phyloP scores from a whole-genome alignment of 2,797 vertebrate species.

The Eulemur coronatus region DNA sequence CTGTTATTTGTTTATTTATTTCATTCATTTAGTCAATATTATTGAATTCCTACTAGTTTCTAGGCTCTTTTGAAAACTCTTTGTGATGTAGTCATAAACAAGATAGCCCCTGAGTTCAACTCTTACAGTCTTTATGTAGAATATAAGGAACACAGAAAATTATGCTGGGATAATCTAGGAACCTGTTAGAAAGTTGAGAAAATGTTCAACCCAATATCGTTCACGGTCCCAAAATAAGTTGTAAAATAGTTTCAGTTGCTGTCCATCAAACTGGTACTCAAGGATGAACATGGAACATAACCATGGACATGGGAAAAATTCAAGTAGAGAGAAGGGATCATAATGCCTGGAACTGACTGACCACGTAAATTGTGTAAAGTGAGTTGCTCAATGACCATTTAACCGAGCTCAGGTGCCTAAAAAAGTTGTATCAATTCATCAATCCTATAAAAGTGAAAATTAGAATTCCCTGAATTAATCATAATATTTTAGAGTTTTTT shows the following conservation, averaged over 20 bases:
- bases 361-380: too few relatives aligned
- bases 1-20: neutral
- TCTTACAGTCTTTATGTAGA: neutral
- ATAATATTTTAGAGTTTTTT: neutral
- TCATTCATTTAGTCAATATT: neutral
- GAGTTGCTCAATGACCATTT: neutral
- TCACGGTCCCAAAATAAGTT: too few relatives aligned
- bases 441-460: neutral
- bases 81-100: neutral
- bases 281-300: neutral
- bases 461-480: neutral
- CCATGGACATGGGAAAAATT: too few relatives aligned
- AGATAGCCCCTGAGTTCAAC: neutral
- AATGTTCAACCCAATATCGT: neutral
- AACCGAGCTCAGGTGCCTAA: neutral
- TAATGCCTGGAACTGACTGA: neutral
- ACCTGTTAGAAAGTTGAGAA: neutral
- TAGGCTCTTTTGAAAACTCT: neutral
- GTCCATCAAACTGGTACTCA: neutral
- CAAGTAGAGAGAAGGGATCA: fast-evolving
- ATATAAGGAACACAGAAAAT: neutral
- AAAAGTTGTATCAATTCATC: neutral
- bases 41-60: neutral
- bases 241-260: neutral
- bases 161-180: neutral